Conservation (phyloP, 1,140 invertebrate species). For the Nasonia longicornis region DNA sequence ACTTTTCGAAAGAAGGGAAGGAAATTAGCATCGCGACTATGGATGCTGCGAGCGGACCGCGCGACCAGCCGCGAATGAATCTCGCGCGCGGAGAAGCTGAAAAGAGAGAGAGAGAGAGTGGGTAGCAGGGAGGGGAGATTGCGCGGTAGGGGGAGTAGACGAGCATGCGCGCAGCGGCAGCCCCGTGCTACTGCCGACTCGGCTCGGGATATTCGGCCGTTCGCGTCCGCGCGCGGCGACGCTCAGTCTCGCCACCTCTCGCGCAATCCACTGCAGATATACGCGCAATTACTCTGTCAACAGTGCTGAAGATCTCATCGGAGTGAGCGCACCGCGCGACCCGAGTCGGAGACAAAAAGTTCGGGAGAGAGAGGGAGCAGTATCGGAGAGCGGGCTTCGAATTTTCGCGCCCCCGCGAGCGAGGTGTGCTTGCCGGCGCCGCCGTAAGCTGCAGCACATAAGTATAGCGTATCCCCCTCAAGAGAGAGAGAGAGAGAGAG, state of each 20-base stretch:
- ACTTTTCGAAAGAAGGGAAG: no score
- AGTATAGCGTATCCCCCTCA: no score
- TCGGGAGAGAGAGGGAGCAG: no score
- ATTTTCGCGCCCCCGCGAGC: neutral
- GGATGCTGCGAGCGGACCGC: neutral
- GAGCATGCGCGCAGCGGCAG: slow-evolving; percentile 23
- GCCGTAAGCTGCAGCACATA: no score
- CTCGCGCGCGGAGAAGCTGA: neutral
- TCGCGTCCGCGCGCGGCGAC: slow-evolving; percentile 60
- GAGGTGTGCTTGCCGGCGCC: no score
- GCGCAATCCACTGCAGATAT: slow-evolving; percentile 62
- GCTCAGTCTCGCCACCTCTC: slow-evolving; percentile 61
- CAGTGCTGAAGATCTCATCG: slow-evolving; percentile 50
- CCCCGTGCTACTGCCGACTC: neutral
- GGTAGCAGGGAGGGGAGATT: neutral
- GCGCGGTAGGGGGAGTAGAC: neutral
- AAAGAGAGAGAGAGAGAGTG: neutral
- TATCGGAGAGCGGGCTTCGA: neutral
- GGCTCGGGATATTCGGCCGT: slow-evolving; percentile 47
- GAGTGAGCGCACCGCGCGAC: neutral
- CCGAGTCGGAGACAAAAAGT: neutral
- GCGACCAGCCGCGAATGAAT: neutral
- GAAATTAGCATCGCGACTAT: neutral
- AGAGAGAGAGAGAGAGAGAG: no score
- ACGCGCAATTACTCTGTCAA: slow-evolving; percentile 62